Evolutionary conservation across 2,888 invertebrate species (phyloP).

Genomic region (Noctua janthe): DNA sequence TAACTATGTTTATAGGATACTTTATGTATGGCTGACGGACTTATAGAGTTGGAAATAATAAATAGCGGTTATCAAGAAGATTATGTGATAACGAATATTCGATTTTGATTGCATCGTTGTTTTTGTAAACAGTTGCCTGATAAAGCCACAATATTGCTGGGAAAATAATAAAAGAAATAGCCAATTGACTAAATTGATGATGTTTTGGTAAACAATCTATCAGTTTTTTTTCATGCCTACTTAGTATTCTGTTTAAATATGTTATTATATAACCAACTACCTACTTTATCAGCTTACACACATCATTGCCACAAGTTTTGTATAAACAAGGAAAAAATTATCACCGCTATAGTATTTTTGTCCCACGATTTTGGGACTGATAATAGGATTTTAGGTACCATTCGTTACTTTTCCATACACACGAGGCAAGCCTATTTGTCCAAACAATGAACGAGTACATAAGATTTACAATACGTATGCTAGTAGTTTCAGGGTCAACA

Average conservation of each 20-base stretch:
- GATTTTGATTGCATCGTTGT: conserved; percentile 41
- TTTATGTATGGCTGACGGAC: background rate
- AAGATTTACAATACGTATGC: conserved; percentile 18
- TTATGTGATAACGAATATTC: conserved; percentile 37
- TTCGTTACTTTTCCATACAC: background rate
- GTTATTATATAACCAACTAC: background rate
- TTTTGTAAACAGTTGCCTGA: conserved; percentile 31
- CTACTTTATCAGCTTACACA: background rate
- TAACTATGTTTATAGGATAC: conserved; percentile 16
- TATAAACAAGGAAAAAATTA: conserved; percentile 17
- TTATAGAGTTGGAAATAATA: background rate
- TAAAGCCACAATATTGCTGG: conserved; percentile 10
- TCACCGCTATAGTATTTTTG: background rate
- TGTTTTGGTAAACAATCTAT: background rate
- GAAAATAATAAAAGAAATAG: background rate
- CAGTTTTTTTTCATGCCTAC: background rate
- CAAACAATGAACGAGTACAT: conserved; percentile 32
- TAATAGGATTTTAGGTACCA: background rate
- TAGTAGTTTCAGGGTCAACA: conserved; percentile 28
- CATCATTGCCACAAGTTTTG: conserved; percentile 17
- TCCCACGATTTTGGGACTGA: background rate
- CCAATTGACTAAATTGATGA: background rate
- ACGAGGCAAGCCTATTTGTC: conserved; percentile 11
- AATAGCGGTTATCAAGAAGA: conserved; percentile 35
- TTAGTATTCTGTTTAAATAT: conserved; percentile 11